phyloP scores from a whole-genome alignment of 2,888 invertebrate species.

The Amiota communis region DNA sequence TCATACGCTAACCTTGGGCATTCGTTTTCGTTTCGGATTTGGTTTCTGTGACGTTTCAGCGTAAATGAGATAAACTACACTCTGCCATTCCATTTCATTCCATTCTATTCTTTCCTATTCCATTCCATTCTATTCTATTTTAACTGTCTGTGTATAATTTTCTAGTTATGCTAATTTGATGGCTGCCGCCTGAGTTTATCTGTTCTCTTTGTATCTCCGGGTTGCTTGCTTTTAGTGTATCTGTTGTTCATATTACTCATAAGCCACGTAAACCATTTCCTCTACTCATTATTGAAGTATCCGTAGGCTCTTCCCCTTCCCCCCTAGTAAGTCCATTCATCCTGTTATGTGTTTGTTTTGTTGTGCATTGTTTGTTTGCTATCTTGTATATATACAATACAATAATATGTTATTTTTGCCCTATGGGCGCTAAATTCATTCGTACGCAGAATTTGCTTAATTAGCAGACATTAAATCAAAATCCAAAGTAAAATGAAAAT shows the following conservation, averaged over 20 bases:
- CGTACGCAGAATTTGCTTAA: slow-evolving; percentile 56
- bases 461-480: slow-evolving; percentile 65
- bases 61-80: slow-evolving; percentile 33
- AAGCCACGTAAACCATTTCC: too few species aligned
- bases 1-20: slow-evolving; percentile 57
- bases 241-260: too few species aligned
- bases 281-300: too few species aligned
- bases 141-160: slow-evolving; percentile 54
- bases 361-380: slow-evolving; percentile 5
- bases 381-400: too few species aligned
- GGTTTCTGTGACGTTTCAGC: slow-evolving; percentile 39
- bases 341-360: not conserved
- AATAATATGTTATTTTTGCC: not conserved
- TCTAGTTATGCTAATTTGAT: slow-evolving; percentile 65
- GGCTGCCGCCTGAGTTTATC: slow-evolving; percentile 46
- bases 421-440: not conserved
- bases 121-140: not conserved
- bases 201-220: too few species aligned
- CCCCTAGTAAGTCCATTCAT: not conserved
- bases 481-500: too few species aligned
- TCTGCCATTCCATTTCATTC: slow-evolving; percentile 21
- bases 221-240: too few species aligned
- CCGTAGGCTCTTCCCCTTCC: not conserved
- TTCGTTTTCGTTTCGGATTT: slow-evolving; percentile 10
- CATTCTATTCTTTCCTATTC: not conserved